Evolutionary conservation across 2,888 invertebrate species (phyloP), one percentile per base, ranked within the genome.

Genomic region (Heliconius ethilla): DNA sequence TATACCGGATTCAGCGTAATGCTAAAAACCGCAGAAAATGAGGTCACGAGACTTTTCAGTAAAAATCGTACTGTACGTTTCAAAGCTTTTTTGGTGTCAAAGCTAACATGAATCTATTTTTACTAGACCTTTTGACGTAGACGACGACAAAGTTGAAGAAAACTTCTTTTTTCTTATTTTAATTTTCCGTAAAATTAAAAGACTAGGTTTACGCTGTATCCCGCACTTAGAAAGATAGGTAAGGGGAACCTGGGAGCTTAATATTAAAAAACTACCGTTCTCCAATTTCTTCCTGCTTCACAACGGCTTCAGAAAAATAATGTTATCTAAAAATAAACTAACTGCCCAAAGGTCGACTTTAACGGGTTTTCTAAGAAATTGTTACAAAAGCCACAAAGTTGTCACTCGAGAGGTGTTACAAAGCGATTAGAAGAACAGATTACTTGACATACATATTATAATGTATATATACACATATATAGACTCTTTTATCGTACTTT

Each of bases 341-440:
- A 7, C 0, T 37, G 33, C 33, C 33, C 22, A 33, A 33, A 33
- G 18, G n/a, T 40, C 15, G n/a, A 13, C 29, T 51, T 45, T 27
- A 70, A 51, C 9, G 4, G 15, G 7, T 70, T 70, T 45, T 33
- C 70, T 13, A 33, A 70, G 70, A 70, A 55, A 29, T 55, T 15
- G 1, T 51, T 33, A 70, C 13, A 70, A 29, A 13, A 70, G 29
- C 13, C 33, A 25, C 22, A 55, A 33, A 33, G 10, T 70, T 70
- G 55, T 55, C 55, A 70, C 55, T 70, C 29, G 33, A 70, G 70
- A 70, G 70, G 55, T 55, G 70, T 29, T 70, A 70, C 70, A 33
- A 70, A 70, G 70, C 70, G 70, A 70, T 70, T 70, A 70, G 29
- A 70, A 7, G 55, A 70, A 70, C 55, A 70, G 70, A 55, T 70